Evolutionary conservation across 2,113 vertebrate genomes (phyloP), one percentile per base, ranked within the genome.

Genomic region (Brevimyrus niger): DNA sequence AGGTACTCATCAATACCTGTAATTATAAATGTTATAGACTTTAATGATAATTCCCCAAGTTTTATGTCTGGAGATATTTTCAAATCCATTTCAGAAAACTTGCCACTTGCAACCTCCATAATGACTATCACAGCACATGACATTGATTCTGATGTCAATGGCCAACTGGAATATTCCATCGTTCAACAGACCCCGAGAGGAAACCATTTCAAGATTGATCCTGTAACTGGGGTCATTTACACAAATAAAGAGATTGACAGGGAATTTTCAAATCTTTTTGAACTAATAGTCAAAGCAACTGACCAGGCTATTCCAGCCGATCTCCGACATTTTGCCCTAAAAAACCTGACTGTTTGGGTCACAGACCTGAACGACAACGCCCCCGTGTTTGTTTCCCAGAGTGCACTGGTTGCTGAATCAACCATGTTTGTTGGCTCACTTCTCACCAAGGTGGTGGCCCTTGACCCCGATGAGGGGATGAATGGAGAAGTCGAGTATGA

Each of bases 401-500:
- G 97, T 0, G 98, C 98, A 4, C 96, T 99, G 0, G 97, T 98
- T 0, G 97, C 97, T 0, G 98, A 99, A 92, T 96, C 97, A 5
- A 96, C 97, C 0, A 96, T 97, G 0, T 93, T 97, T 85, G 97
- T 98, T 0, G 98, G 98, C 5, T 98, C 98, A 0, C 95, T 99
- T 88, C 95, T 99, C 9, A 98, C 97, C 0, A 98, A 97, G 0
- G 96, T 99, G 3, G 85, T 96, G 76, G 98, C 98, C n/a, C 96
- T 96, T 0, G 98, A 99, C 93, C 98, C 98, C 0, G 98, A 99
- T 0, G 98, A 99, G 91, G 98, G 98, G 0, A 94, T 96, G 0
- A 99, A 99, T 0, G 98, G 98, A 0, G 98, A 99, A 88, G 97
- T 99, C 91, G 98, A 99, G 90, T 99, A 98, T 2, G 98, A 98